Evolutionary conservation across 2,797 vertebrate genomes (phyloP).

Genomic region (Pantherophis vulpinus): DNA sequence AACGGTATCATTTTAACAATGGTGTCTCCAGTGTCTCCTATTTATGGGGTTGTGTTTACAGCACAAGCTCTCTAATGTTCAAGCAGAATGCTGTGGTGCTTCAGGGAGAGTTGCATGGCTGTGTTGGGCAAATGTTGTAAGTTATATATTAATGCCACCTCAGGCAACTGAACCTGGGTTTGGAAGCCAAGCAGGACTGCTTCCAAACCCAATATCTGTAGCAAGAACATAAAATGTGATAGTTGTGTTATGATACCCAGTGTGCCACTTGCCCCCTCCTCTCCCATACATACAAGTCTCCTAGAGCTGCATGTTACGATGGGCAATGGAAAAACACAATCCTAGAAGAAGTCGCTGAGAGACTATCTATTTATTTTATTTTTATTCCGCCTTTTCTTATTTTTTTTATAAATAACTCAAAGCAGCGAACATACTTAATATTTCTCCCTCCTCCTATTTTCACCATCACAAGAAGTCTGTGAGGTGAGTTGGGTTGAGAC

Average conservation of each 20-base stretch:
- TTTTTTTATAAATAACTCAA: not conserved
- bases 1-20: not conserved
- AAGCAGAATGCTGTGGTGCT: not conserved
- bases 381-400: not conserved
- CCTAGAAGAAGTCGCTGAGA: not conserved
- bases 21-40: not conserved
- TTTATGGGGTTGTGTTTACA: not conserved
- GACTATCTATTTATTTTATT: not conserved
- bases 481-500: not conserved
- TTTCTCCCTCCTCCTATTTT: not conserved
- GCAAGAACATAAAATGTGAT: not conserved
- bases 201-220: not conserved
- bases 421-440: not conserved
- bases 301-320: not conserved
- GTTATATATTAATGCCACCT: not conserved
- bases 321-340: not conserved
- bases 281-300: not conserved
- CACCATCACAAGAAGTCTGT: not conserved
- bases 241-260: not conserved
- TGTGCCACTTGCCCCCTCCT: not conserved
- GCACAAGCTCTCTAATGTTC: not conserved
- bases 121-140: not conserved
- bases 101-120: not conserved
- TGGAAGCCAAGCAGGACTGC: not conserved
- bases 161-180: not conserved